Conservation (phyloP, 2,888 invertebrate species). For the Esperia sulphurella region DNA sequence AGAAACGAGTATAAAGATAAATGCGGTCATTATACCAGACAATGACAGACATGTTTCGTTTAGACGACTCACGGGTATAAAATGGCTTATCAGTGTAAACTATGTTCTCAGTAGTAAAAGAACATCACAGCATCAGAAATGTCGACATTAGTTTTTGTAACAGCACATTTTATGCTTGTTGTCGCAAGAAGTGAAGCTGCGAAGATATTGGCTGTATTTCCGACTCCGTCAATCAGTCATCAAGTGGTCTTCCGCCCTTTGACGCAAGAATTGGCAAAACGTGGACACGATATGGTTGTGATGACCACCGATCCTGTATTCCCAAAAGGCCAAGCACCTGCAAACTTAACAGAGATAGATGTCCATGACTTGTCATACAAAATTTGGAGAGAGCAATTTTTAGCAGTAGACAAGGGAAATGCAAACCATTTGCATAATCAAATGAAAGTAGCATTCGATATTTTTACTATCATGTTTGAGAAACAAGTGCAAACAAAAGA, state of each 20-base stretch:
- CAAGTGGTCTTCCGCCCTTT: conserved; percentile 58
- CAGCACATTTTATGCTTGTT: not conserved
- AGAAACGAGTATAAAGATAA: too few relatives aligned
- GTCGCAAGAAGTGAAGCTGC: conserved; percentile 15
- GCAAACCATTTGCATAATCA: conserved; percentile 12
- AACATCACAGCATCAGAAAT: not conserved
- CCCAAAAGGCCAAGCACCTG: conserved; percentile 28
- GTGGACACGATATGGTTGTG: conserved; percentile 63
- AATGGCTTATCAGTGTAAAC: not conserved
- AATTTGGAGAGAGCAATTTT: conserved; percentile 18
- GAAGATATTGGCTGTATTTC: conserved; percentile 37
- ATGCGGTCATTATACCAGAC: too few relatives aligned
- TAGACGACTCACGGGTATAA: not conserved
- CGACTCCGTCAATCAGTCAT: conserved; percentile 63
- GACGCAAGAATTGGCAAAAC: conserved; percentile 47
- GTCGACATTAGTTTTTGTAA: too few relatives aligned
- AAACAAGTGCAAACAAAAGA: conserved; percentile 22
- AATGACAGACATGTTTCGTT: not conserved
- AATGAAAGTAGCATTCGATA: not conserved
- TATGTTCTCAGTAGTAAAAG: not conserved
- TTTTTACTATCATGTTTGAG: conserved; percentile 16
- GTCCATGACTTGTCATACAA: conserved; percentile 39
- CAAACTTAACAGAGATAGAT: conserved; percentile 59
- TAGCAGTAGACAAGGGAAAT: conserved; percentile 11
- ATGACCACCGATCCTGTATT: conserved; percentile 58